These are phyloP conservation scores for Drosophila carrolli DNA, from an alignment of 1,140 invertebrate genomes.

Conservation along the genomic window DNA sequence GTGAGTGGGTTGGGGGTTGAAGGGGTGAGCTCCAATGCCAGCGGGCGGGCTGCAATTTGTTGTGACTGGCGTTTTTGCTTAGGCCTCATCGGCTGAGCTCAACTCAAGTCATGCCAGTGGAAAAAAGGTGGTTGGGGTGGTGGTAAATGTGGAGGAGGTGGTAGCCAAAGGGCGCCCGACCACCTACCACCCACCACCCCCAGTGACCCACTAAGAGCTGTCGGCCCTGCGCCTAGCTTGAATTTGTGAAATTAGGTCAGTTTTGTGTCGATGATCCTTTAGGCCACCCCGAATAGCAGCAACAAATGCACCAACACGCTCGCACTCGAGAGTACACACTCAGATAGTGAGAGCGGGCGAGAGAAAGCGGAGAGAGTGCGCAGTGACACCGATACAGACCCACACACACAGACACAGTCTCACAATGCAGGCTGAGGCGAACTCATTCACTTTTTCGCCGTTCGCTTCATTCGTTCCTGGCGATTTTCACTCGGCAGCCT, in stretches of 20 bases:
- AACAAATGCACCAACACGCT: conserved; percentile 40
- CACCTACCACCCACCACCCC: conserved; percentile 40
- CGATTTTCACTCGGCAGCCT: conserved; percentile 57
- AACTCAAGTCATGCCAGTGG: conserved; percentile 41
- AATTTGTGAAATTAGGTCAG: conserved; percentile 84
- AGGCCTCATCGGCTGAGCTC: conserved; percentile 56
- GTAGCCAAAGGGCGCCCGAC: conserved; percentile 9
- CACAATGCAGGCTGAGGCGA: conserved; percentile 54
- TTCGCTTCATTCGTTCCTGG: conserved; percentile 57
- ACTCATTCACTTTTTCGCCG: conserved; percentile 74
- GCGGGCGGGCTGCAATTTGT: conserved; percentile 69
- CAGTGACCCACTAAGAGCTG: conserved; percentile 70
- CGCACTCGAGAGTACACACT: conserved; percentile 19
- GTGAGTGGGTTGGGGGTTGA: conserved; percentile 4
- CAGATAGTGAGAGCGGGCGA: conserved; percentile 37
- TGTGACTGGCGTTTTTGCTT: conserved; percentile 48
- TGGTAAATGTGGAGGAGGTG: not conserved
- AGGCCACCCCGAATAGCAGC: conserved; percentile 57
- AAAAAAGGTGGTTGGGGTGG: not conserved
- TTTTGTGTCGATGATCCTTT: conserved; percentile 85
- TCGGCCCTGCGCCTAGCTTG: conserved; percentile 73
- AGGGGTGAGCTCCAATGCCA: conserved; percentile 44
- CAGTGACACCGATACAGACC: conserved; percentile 49
- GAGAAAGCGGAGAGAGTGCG: conserved; percentile 69
- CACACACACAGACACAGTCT: conserved; percentile 17